phyloP scores from a whole-genome alignment of 2,888 invertebrate genomes.

The Dolomedes plantarius region DNA sequence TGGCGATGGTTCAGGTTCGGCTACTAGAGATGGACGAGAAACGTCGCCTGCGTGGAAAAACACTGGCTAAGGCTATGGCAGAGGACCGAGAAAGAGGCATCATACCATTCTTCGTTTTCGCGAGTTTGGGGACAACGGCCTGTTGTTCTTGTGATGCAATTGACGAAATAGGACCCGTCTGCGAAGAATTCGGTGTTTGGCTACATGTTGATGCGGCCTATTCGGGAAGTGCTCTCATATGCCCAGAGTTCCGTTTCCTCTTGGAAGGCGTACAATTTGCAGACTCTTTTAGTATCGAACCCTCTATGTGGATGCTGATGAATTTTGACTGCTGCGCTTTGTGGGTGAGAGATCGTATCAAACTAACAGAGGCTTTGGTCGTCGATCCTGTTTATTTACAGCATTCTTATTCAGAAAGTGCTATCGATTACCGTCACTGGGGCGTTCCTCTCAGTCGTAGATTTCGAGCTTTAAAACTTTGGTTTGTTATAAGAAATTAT shows the following conservation, averaged over 20 bases:
- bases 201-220: constrained; percentile 97
- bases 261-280: constrained; percentile 84
- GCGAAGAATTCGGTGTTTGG: constrained; percentile 83
- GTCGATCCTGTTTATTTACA: constrained; percentile 98
- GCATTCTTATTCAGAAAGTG: constrained; percentile 85
- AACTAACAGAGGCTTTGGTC: constrained; percentile 94
- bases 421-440: constrained; percentile 85
- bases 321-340: constrained; percentile 97
- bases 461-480: constrained; percentile 95
- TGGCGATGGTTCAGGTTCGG: constrained; percentile 90
- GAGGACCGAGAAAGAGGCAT: constrained; percentile 94
- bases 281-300: constrained; percentile 97
- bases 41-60: constrained; percentile 87
- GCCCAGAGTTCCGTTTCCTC: constrained; percentile 91
- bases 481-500: constrained; percentile 96
- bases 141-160: constrained; percentile 93
- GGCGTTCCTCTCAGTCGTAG: constrained; percentile 95
- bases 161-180: constrained; percentile 89
- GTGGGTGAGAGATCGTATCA: constrained; percentile 88
- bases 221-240: constrained; percentile 96
- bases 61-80: constrained; percentile 83
- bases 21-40: constrained; percentile 91
- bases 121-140: constrained; percentile 97
- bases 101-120: constrained; percentile 96
- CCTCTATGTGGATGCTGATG: constrained; percentile 97